Base-by-base conservation (phyloP, 2,888 invertebrate species). In the Hemicrepidius hirtus region DNA sequence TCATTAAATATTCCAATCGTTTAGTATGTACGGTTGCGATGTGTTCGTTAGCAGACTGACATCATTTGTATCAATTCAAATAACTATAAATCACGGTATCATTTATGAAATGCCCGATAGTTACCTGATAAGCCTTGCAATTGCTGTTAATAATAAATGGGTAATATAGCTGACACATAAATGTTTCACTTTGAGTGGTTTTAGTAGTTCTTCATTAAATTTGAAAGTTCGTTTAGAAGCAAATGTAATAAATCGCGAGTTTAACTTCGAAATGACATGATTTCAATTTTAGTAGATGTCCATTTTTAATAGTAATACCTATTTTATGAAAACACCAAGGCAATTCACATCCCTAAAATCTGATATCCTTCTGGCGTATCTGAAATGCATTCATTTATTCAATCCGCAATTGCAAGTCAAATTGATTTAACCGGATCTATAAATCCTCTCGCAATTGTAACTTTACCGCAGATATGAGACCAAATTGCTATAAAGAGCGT, bases 351-450 rank as follows among this genome's bases (percentile, higher is more conserved):
- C 12, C 37, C 37, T 16, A 18, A 35, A 37, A 57, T 57, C 37
- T 57, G 57, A 57, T 63, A 60, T 63, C 63, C 63, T 63, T 46
- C 44, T 9, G 18, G 16, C 44, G 28, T 21, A 68, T 68, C 62
- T 46, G 35, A 49, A 68, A 68, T 50, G 49, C 63, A 63, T 69
- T 44, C 63, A 53, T 64, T 62, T 37, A 63, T 63, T 53, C 55
- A 69, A 59, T 71, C 57, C 65, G 28, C 71, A 65, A 59, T 65
- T 71, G 64, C 65, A 65, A 64, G 64, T 71, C 64, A 59, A 71
- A 71, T 65, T 65, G 71, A 71, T 71, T 71, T 71, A 71, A 46
- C 65, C 35, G 64, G 55, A 57, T 65, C 71, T 57, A 71, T 71
- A 71, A 71, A 71, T 71, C 37, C 35, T 57, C 10, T 16, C 46